These are phyloP conservation scores for Limnephilus marmoratus DNA, from an alignment of 2,888 invertebrate genomes.

Conservation along the genomic window DNA sequence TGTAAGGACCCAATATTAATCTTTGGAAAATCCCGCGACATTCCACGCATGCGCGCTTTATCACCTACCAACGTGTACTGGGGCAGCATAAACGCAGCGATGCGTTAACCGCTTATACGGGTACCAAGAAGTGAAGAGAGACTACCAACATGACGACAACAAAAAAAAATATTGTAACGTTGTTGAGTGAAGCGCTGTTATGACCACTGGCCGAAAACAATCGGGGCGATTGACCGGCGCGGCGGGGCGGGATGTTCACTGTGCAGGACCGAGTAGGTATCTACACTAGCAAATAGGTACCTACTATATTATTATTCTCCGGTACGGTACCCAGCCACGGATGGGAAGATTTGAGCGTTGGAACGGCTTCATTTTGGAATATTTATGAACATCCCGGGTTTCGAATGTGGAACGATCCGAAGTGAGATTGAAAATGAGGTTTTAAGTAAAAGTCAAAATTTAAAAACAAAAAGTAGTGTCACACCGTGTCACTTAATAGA, in stretches of 20 bases:
- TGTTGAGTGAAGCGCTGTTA: constrained; percentile 41
- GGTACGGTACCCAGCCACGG: constrained; percentile 34
- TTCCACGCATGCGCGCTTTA: neutral
- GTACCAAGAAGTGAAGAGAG: neutral
- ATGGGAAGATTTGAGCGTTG: constrained; percentile 19
- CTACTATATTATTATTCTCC: neutral
- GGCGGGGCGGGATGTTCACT: neutral
- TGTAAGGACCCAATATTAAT: neutral
- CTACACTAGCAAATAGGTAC: neutral
- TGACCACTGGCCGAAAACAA: constrained; percentile 56
- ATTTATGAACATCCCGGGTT: constrained; percentile 11
- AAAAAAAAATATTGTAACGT: constrained; percentile 3
- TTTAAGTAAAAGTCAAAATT: neutral
- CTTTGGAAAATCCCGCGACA: neutral
- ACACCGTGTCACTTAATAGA: no score
- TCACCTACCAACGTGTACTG: no score
- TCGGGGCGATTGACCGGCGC: constrained; percentile 50
- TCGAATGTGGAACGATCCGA: neutral
- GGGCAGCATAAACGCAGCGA: constrained; percentile 4
- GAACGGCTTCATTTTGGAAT: neutral
- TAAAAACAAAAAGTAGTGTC: neutral
- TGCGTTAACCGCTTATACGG: neutral
- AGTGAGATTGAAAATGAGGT: neutral
- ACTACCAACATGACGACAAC: constrained; percentile 12
- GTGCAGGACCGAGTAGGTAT: neutral